These are phyloP conservation scores for Globodera rostochiensis DNA, from an alignment of 1,140 invertebrate species.

Conservation along the genomic window DNA sequence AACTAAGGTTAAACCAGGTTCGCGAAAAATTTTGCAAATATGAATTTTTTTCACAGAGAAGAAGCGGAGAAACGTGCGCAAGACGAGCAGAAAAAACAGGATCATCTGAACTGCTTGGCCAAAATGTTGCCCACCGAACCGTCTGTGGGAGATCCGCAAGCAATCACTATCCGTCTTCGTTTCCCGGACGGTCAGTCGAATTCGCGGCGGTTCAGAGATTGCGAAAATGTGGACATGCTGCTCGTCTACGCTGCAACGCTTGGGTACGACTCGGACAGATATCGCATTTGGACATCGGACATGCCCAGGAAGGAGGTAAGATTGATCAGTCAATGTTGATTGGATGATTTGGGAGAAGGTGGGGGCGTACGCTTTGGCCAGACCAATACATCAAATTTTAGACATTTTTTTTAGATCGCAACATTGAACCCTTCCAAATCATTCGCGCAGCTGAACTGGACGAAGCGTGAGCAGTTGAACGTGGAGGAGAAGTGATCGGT, in stretches of 20 bases:
- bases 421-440: constrained; percentile 42
- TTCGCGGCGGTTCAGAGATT: constrained; percentile 42
- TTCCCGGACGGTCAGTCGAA: constrained; percentile 42
- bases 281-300: constrained; percentile 51
- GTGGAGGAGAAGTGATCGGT: constrained; percentile 1
- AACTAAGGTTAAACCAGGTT: too few relatives aligned
- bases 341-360: background rate
- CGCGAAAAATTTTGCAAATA: too few relatives aligned
- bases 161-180: constrained; percentile 46
- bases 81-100: constrained; percentile 19
- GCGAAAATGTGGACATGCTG: constrained; percentile 38
- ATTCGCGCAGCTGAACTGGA: constrained; percentile 46
- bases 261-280: constrained; percentile 34
- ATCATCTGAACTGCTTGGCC: constrained; percentile 28
- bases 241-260: constrained; percentile 47
- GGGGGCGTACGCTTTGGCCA: too few relatives aligned
- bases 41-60: constrained; percentile 30
- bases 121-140: constrained; percentile 44
- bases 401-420: constrained; percentile 23
- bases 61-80: constrained; percentile 26
- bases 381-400: background rate
- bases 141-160: constrained; percentile 25
- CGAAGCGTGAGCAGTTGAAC: constrained; percentile 43
- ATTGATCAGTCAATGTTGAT: background rate
- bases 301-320: constrained; percentile 45